Evolutionary conservation across 2,113 vertebrate genomes (phyloP), one percentile per base, ranked within the genome.

Genomic region (Lepus europaeus): DNA sequence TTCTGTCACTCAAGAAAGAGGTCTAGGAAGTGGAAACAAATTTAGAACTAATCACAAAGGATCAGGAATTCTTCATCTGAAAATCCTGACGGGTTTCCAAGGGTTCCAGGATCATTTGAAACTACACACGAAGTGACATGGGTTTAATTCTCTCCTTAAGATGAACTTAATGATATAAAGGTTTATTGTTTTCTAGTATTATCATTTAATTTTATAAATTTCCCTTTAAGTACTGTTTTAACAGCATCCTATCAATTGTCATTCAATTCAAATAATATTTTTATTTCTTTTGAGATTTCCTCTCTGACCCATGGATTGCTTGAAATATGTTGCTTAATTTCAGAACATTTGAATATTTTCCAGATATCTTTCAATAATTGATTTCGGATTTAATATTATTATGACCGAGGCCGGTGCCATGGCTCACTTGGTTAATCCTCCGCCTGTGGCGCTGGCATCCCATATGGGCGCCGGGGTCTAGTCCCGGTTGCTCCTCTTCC

Each of bases 371-470:
- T 89, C 68, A 51, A 10, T 90, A 70, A 87, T 29, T 74, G 29
- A 78, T 83, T 92, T 96, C 33, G 33, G 39, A 49, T 80, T 91
- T 49, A 94, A 27, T 80, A 78, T 12, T 83, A 13, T 68, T 74
- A 53, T 39, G 22, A 77, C 87, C 11, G 77, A 45, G 45, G 45
- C 7, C 45, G 6, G 45, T 45, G 45, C 7, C 45, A 7, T 45
- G 45, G 45, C 45, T 45, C 45, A 45, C 45, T 45, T 45, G 45
- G 45, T 45, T 45, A 45, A 45, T 45, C 45, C 45, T 45, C 45
- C 7, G 45, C 45, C 45, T 45, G 45, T 45, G 45, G 45, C 45
- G 6, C 45, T 7, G 45, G 45, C 45, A 45, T 45, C 45, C 45
- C 45, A 45, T 45, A 45, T 45, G 45, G 45, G 6, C 7, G 6